Evolutionary conservation across 2,797 vertebrate species (phyloP).

Genomic region (Crypturellus tataupa): DNA sequence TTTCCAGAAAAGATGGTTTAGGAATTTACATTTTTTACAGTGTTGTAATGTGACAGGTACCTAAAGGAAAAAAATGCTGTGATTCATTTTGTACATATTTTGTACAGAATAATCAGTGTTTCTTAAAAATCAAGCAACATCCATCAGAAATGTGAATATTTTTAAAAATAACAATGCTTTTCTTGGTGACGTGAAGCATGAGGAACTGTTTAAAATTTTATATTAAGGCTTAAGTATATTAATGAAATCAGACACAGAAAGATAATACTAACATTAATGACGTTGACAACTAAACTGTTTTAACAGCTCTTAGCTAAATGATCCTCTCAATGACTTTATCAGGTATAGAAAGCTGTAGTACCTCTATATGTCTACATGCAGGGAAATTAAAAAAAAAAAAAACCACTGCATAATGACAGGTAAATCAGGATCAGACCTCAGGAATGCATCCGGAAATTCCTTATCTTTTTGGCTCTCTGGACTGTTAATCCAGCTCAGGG

Average conservation of each 20-base stretch:
- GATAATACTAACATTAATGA: not conserved
- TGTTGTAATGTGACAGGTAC: not conserved
- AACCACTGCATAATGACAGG: not conserved
- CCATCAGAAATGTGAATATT: not conserved
- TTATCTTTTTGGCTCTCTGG: not conserved
- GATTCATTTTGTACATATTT: not conserved
- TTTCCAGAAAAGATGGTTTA: not conserved
- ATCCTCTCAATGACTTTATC: not conserved
- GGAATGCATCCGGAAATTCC: not conserved
- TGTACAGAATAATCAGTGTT: not conserved
- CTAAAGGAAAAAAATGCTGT: not conserved
- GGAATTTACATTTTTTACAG: not conserved
- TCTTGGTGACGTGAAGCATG: not conserved
- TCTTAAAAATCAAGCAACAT: not conserved
- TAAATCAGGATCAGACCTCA: not conserved
- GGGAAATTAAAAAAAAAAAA: not conserved
- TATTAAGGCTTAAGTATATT: not conserved
- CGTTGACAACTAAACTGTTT: not conserved
- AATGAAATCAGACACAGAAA: not conserved
- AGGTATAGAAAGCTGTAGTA: not conserved
- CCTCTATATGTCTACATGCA: not conserved
- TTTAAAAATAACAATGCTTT: not conserved
- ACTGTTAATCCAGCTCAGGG: not conserved
- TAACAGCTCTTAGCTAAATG: not conserved
- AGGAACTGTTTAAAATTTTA: constrained; percentile 22